A percentile compares a stretch with the other conserved stretches of the same genome.
These are phyloP conservation scores for Troglohyphantes excavatus DNA, from an alignment of 2,888 invertebrate genomes.

Conservation along the genomic window DNA sequence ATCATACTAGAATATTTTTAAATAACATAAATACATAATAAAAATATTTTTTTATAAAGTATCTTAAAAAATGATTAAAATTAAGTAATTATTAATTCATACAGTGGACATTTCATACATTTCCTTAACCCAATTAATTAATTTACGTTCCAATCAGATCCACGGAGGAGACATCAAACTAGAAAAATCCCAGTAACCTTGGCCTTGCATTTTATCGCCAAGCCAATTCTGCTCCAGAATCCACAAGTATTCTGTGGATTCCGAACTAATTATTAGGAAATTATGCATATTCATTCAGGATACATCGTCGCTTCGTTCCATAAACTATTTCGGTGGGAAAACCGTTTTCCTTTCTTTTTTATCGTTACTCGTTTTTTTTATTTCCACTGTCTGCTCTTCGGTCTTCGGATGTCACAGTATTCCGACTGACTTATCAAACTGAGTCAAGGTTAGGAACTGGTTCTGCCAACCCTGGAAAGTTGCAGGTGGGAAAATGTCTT, in stretches of 20 bases:
- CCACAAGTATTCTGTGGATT: not conserved
- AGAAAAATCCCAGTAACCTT: not conserved
- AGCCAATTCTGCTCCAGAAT: not conserved
- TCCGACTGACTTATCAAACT: not conserved
- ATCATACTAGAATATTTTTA: no score
- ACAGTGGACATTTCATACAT: not conserved
- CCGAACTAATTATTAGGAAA: not conserved
- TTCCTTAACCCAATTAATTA: not conserved
- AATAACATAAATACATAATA: no score
- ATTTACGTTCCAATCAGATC: not conserved
- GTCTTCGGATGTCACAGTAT: not conserved
- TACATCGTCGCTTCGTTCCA: not conserved
- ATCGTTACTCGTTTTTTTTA: not conserved
- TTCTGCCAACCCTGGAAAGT: not conserved
- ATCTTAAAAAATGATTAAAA: not conserved
- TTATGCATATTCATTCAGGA: not conserved
- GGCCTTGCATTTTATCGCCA: not conserved
- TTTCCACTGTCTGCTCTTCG: not conserved
- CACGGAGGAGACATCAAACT: not conserved
- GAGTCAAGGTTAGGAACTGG: not conserved
- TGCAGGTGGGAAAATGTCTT: not conserved
- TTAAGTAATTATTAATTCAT: not conserved
- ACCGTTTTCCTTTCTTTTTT: not conserved
- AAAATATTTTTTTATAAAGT: no score
- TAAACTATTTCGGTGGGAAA: not conserved